Conservation (phyloP, 2,888 invertebrate species). For the Tetranychus piercei region DNA sequence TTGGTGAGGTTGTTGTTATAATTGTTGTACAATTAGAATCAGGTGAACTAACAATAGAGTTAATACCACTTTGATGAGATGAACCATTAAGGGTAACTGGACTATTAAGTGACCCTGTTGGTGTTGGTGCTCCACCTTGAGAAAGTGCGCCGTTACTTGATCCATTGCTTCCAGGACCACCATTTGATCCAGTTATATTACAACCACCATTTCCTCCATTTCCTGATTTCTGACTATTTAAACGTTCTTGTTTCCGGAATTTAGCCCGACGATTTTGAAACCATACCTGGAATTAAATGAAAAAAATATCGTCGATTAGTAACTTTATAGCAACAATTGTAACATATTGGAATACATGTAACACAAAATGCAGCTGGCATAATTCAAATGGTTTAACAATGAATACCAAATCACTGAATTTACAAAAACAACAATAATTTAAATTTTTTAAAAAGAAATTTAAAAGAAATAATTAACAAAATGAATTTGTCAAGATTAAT, state of each 20-base stretch:
- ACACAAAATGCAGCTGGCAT: too few relatives aligned
- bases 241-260: slow-evolving; percentile 53
- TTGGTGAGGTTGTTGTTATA: too few relatives aligned
- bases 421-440: too few relatives aligned
- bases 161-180: not conserved
- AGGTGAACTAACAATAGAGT: not conserved
- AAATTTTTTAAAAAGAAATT: too few relatives aligned
- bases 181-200: not conserved
- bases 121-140: not conserved
- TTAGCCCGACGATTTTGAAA: slow-evolving; percentile 89
- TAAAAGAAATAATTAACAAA: too few relatives aligned
- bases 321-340: too few relatives aligned
- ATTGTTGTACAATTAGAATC: not conserved
- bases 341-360: too few relatives aligned
- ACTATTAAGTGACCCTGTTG: not conserved
- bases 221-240: slow-evolving; percentile 6
- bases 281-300: slow-evolving; percentile 43
- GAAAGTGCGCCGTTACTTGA: not conserved
- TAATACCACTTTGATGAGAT: not conserved
- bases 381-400: too few relatives aligned
- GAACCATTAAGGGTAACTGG: not conserved
- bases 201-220: not conserved
- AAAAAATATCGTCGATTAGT: not conserved
- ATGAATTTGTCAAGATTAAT: too few relatives aligned
- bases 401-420: too few relatives aligned